phyloP scores from a whole-genome alignment of 2,797 vertebrate genomes.

The Zalophus californianus region DNA sequence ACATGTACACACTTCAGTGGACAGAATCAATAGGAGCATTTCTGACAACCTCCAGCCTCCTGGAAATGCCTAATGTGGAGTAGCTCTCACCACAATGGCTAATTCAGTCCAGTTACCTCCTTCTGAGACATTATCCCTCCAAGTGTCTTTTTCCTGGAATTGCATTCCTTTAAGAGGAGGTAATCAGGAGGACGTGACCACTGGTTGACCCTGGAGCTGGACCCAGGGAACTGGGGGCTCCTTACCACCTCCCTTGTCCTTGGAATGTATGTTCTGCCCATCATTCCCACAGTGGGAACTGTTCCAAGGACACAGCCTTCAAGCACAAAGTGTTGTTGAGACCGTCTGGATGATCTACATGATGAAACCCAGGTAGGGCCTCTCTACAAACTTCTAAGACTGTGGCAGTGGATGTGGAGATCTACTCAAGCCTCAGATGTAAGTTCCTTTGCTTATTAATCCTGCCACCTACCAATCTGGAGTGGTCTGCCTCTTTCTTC shows the following conservation, averaged over 20 bases:
- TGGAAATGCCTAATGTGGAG: not conserved
- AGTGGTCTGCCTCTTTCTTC: not conserved
- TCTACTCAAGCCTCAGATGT: not conserved
- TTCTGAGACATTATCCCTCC: conserved; percentile 3
- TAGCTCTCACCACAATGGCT: not conserved
- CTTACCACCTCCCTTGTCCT: not conserved
- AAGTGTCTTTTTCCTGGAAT: conserved; percentile 20
- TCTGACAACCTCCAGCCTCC: not conserved
- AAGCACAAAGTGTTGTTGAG: not conserved
- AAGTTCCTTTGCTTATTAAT: not conserved
- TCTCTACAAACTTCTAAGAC: not conserved
- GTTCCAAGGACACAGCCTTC: not conserved
- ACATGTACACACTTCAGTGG: not conserved
- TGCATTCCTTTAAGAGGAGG: not conserved
- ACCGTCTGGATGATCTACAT: not conserved
- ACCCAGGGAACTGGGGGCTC: not conserved
- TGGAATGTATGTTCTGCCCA: not conserved
- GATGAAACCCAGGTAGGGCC: not conserved
- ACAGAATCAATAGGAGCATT: not conserved
- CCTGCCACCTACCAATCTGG: not conserved
- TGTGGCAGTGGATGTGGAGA: not conserved
- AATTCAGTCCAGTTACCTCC: not conserved
- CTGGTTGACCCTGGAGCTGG: not conserved
- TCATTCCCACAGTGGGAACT: not conserved
- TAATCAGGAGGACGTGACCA: not conserved